Percentiles rank a stretch among this genome's conserved stretches.
Conservation (phyloP, 1,140 invertebrate species). For the Drosophila subpulchrella region DNA sequence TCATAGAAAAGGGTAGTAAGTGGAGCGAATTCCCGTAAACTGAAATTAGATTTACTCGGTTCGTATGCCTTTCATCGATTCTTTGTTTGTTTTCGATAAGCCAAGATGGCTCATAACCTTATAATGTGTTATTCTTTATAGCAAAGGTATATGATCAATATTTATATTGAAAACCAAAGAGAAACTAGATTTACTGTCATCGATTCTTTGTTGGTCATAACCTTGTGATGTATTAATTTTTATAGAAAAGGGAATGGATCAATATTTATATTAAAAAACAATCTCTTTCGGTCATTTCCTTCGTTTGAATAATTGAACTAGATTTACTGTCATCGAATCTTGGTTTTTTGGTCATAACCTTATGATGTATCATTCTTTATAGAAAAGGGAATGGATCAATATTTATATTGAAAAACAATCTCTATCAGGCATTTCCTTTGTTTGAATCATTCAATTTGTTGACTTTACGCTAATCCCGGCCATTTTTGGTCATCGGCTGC, state of each 20-base stretch:
- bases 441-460: slow-evolving; percentile 17
- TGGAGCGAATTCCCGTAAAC: slow-evolving; percentile 3
- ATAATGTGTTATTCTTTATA: no score
- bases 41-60: slow-evolving; percentile 1
- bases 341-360: no score
- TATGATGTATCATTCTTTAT: no score
- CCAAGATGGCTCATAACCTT: neutral
- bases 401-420: neutral
- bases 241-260: no score
- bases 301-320: slow-evolving; percentile 10
- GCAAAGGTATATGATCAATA: no score
- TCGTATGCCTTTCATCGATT: neutral
- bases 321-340: no score
- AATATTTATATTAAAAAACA: no score
- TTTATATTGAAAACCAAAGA: no score
- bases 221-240: no score
- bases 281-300: neutral
- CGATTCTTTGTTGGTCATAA: no score
- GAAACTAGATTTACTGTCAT: no score
- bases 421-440: neutral
- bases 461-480: slow-evolving; percentile 17
- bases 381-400: no score
- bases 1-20: slow-evolving; percentile 1
- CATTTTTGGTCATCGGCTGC: slow-evolving; percentile 33
- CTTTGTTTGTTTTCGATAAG: neutral